Percentiles rank a stretch among this genome's conserved stretches.
phyloP scores from a whole-genome alignment of 1,140 invertebrate genomes.

The Tetramorium simillimum region DNA sequence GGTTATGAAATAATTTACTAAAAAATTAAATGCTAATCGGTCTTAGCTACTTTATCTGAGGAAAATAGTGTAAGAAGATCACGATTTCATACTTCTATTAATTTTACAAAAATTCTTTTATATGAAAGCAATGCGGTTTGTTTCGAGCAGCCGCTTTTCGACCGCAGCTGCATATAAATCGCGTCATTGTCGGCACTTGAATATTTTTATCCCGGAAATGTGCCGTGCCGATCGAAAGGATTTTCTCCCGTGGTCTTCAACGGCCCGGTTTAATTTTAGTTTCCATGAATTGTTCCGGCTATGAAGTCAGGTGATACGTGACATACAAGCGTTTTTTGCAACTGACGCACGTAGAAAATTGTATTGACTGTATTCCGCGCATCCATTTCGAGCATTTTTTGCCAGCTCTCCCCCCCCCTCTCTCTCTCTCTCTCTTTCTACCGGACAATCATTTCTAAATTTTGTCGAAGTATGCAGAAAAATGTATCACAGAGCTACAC shows the following conservation, averaged over 20 bases:
- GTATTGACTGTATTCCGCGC: constrained; percentile 48
- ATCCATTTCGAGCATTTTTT: constrained; percentile 22
- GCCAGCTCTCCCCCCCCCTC: background rate
- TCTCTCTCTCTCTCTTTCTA: background rate
- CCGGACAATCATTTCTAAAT: background rate
- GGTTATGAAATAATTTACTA: background rate
- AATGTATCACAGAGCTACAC: constrained; percentile 7
- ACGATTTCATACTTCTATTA: background rate
- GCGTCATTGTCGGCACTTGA: constrained; percentile 53
- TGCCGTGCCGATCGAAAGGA: constrained; percentile 58
- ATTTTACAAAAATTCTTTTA: constrained; percentile 5
- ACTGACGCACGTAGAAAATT: constrained; percentile 55
- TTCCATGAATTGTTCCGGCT: constrained; percentile 51
- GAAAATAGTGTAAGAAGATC: background rate
- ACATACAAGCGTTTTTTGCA: constrained; percentile 63
- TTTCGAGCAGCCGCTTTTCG: constrained; percentile 35
- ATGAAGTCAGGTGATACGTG: constrained; percentile 67
- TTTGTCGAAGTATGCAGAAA: constrained; percentile 24
- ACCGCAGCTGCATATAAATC: constrained; percentile 54
- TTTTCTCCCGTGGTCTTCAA: constrained; percentile 43
- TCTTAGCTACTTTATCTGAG: background rate
- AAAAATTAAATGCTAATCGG: background rate
- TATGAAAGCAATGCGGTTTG: constrained; percentile 1
- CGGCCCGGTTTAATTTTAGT: constrained; percentile 67
- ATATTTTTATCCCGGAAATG: constrained; percentile 52